These are phyloP conservation scores for Caloenas nicobarica DNA, from an alignment of 2,113 vertebrate species.

Conservation along the genomic window DNA sequence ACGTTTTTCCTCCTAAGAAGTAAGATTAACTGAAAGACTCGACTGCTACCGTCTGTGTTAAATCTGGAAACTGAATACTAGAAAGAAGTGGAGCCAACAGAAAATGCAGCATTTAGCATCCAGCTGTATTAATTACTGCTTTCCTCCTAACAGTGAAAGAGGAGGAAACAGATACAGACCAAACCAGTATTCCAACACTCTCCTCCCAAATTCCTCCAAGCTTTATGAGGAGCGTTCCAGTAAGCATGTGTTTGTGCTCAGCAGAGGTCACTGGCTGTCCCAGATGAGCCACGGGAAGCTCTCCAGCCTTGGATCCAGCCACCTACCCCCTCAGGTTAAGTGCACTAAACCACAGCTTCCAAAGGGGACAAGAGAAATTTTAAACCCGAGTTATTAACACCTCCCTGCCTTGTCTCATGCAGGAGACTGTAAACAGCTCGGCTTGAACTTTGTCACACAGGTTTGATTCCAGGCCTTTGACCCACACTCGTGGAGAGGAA, in stretches of 20 bases:
- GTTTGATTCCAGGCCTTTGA: slow-evolving; percentile 40
- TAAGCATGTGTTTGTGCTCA: neutral
- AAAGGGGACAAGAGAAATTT: neutral
- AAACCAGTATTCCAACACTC: neutral
- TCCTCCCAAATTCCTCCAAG: neutral
- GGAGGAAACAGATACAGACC: neutral
- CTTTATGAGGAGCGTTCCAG: neutral
- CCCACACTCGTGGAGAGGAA: neutral
- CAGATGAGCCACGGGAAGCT: neutral
- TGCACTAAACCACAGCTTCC: neutral
- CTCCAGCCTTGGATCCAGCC: neutral
- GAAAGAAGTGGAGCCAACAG: neutral
- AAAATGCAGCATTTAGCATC: slow-evolving; percentile 26
- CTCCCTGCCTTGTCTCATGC: neutral
- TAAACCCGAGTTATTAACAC: neutral
- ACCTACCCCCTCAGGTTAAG: accelerated
- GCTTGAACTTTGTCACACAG: slow-evolving; percentile 36
- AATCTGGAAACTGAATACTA: neutral
- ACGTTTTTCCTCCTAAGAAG: neutral
- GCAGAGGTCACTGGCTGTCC: neutral
- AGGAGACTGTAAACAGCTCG: neutral
- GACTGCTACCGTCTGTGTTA: neutral
- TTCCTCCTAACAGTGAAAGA: slow-evolving; percentile 14
- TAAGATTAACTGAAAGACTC: neutral
- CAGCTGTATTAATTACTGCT: slow-evolving; percentile 53